Evolutionary conservation across 2,113 vertebrate species (phyloP).

Genomic region (Semicossyphus pulcher): DNA sequence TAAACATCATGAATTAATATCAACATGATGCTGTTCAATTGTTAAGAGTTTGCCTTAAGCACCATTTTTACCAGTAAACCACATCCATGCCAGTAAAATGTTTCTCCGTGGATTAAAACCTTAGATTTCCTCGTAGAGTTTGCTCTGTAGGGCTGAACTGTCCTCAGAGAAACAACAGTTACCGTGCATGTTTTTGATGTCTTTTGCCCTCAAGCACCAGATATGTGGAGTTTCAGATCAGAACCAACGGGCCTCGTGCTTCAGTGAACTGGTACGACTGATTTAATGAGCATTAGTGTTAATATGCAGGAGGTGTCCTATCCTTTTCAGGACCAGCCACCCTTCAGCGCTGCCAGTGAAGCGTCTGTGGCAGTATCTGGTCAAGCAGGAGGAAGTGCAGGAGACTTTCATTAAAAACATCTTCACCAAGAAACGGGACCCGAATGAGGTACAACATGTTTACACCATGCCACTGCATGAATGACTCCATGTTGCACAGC

Average conservation of each 20-base stretch:
- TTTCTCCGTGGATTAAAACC: neutral
- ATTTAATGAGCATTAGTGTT: slow-evolving; percentile 17
- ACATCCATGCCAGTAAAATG: neutral
- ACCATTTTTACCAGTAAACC: neutral
- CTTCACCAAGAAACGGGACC: slow-evolving; percentile 91
- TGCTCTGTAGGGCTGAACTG: neutral
- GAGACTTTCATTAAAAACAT: slow-evolving; percentile 98
- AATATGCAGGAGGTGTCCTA: neutral
- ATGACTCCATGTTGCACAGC: slow-evolving; percentile 4
- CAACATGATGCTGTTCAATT: neutral
- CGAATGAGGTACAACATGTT: slow-evolving; percentile 86
- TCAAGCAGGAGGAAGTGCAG: slow-evolving; percentile 95
- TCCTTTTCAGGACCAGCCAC: slow-evolving; percentile 86
- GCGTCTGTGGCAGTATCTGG: slow-evolving; percentile 95
- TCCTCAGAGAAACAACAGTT: slow-evolving; percentile 3
- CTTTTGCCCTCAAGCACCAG: slow-evolving; percentile 35
- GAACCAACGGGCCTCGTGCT: slow-evolving; percentile 17
- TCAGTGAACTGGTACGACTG: slow-evolving; percentile 18
- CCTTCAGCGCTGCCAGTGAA: slow-evolving; percentile 89
- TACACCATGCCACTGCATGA: slow-evolving; percentile 17
- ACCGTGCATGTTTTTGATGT: slow-evolving; percentile 25
- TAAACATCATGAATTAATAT: slow-evolving; percentile 6
- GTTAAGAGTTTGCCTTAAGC: neutral
- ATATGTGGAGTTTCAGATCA: slow-evolving; percentile 27
- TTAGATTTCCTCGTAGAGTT: neutral